Evolutionary conservation across 1,140 invertebrate genomes (phyloP), one percentile per base, ranked within the genome.

Genomic region (Diachasmimorpha longicaudata): DNA sequence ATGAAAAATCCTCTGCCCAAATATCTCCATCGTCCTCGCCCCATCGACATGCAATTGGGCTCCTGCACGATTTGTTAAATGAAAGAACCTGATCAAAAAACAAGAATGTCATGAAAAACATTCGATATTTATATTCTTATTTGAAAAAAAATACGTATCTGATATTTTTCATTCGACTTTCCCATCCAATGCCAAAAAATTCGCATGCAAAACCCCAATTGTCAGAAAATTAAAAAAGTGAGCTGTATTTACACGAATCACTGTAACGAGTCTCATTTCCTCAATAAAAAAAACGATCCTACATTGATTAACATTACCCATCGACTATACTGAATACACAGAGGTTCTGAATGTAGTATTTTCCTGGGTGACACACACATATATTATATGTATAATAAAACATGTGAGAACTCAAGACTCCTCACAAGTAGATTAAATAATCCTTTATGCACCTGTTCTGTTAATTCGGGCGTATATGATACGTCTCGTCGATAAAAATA

Each of bases 401-500:
- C 23, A 63, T 4, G 14, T 46, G 13, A 70, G 21, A 16, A 44
- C n/a, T 14, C 19, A 25, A 23, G 8, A 48, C 11, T 25, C 16
- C 68, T 70, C 74, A 42, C 42, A 37, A 75, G 66, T 21, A 10
- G 13, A 68, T 39, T 52, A 69, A 75, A 46, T 46, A 55, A 69
- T 69, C 42, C 31, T 75, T 36, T 75, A 39, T 55, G 71, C 77
- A 80, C 79, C 74, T 77, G 77, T 77, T 77, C 77, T 58, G 31
- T 73, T 75, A 79, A 69, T 77, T 72, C 69, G 80, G 75, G 77
- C 79, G 79, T 80, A 79, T 82, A 81, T 78, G 75, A 70, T 79
- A 81, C 73, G 76, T 78, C 52, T 75, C 58, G 48, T 52, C 72
- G 71, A 81, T 81, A 81, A 83, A 83, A 83, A 80, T 82, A 83